A percentile compares a stretch with the other conserved stretches of the same genome.
Conservation (phyloP, 2,797 vertebrate species). For the Sebastes flavidus region DNA sequence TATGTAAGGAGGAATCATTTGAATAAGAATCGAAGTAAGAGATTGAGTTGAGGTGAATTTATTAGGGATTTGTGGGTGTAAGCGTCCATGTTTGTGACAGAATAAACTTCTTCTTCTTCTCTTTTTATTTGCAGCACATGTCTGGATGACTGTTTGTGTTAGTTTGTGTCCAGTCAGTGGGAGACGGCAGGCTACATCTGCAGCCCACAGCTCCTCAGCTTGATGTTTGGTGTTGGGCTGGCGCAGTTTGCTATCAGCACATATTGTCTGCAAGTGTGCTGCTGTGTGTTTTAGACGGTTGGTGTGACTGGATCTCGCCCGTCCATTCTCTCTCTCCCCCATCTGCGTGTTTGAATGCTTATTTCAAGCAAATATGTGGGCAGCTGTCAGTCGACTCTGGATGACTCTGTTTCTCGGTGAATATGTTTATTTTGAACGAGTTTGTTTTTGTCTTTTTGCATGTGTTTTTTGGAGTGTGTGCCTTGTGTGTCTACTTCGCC, state of each 20-base stretch:
- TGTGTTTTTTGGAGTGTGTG: constrained; percentile 16
- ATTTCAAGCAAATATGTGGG: constrained; percentile 61
- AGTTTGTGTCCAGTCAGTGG: constrained; percentile 44
- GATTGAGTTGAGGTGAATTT: constrained; percentile 10
- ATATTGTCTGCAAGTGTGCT: constrained; percentile 51
- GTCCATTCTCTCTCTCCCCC: background rate
- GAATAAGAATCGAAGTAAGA: constrained; percentile 38
- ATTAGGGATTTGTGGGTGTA: constrained; percentile 20
- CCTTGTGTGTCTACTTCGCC: background rate
- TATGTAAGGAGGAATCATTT: constrained; percentile 19
- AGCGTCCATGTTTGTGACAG: background rate
- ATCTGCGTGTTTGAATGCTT: constrained; percentile 51
- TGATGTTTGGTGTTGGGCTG: constrained; percentile 53
- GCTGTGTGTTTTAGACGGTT: constrained; percentile 63
- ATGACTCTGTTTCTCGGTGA: constrained; percentile 34
- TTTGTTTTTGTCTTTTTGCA: constrained; percentile 26
- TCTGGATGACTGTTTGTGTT: constrained; percentile 37
- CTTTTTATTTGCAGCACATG: constrained; percentile 40
- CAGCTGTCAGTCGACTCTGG: constrained; percentile 55
- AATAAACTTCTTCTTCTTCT: constrained; percentile 27
- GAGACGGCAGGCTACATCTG: constrained; percentile 46
- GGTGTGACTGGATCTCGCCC: constrained; percentile 35
- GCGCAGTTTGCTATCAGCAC: constrained; percentile 58
- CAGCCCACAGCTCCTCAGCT: constrained; percentile 40
- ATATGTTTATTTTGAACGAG: constrained; percentile 34